Base-by-base conservation (phyloP, 37 sponge, comb jelly and placozoan genomes). In the Agelas oroides region DNA sequence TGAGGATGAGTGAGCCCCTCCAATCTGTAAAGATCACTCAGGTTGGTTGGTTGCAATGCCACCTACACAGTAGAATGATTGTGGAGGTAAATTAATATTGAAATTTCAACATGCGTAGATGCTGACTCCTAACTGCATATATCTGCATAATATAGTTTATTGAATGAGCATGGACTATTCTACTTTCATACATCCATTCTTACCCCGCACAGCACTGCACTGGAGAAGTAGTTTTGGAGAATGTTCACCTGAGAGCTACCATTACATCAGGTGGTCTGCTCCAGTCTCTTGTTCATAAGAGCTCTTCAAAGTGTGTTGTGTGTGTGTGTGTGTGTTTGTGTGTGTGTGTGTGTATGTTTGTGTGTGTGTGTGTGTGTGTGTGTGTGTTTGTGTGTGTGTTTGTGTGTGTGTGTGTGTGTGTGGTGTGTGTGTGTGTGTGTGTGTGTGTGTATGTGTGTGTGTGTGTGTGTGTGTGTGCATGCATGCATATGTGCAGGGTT, bases 231-330 rank as follows among this genome's bases (percentile, higher is more conserved):
- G 54, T 75, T 13, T 57, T 84, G 54, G 84, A 84, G 32, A 84
- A 84, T 74, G 57, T 3, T 13, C 54, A 55, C 39, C n/a, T 84
- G 19, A 63, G 58, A 34, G 84, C 76, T 21, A 46, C 33, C 20
- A 32, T 84, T 17, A 64, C 60, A 15, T 23, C 19, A 17, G 76
- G 67, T 40, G 76, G 73, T 53, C 24, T 65, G 36, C 15, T 73
- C 14, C 13, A 38, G 71, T 84, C 84, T 2, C 57, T 84, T 12
- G n/a, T 74, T n/a, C 66, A 59, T 57, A 84, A 74, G 28, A 21
- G 25, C 11, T 46, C 76, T 12, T 31, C 36, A 73, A 74, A 38
- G 76, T 73, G 71, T 23, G 78, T n/a, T 78, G 46, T 46, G 46
- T 46, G 8, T 46, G 46, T 46, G 46, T 46, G 46, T 46, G 46